Conservation (phyloP, 2,113 vertebrate species). For the Catagonus wagneri region DNA sequence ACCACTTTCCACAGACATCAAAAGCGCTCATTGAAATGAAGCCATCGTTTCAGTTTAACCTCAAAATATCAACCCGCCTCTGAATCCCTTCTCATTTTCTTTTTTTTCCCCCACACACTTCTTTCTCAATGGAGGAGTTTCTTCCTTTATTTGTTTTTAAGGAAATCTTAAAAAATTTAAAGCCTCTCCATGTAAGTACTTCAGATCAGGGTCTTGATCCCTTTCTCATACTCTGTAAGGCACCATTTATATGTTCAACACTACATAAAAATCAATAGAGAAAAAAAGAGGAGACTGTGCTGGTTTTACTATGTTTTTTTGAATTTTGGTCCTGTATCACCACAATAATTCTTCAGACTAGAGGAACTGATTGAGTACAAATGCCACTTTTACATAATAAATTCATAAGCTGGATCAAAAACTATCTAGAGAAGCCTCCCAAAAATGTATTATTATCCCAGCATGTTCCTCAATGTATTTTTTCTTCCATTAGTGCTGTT, state of each 20-base stretch:
- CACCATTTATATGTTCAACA: background rate
- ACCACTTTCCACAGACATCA: conserved; percentile 73
- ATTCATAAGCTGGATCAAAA: conserved; percentile 47
- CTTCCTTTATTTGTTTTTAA: background rate
- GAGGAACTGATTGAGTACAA: background rate
- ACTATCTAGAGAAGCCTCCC: background rate
- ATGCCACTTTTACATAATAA: conserved; percentile 13
- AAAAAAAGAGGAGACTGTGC: background rate
- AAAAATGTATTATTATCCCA: conserved; percentile 32
- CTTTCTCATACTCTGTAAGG: conserved; percentile 35
- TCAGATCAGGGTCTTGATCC: background rate
- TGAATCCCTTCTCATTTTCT: conserved; percentile 23
- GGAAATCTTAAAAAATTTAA: conserved; percentile 16
- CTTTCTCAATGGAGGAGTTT: conserved; percentile 58
- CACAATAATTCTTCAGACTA: background rate
- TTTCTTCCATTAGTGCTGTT: background rate
- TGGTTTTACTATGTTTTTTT: background rate
- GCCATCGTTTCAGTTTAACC: conserved; percentile 79
- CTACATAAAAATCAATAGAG: conserved; percentile 36
- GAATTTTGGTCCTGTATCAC: background rate
- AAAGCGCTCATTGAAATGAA: conserved; percentile 71
- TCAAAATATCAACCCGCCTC: conserved; percentile 83
- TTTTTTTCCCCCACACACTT: background rate
- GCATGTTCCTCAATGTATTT: background rate
- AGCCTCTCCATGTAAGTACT: conserved; percentile 42